phyloP scores from a whole-genome alignment of 1,140 invertebrate species.

The Drosophila fuyamai region DNA sequence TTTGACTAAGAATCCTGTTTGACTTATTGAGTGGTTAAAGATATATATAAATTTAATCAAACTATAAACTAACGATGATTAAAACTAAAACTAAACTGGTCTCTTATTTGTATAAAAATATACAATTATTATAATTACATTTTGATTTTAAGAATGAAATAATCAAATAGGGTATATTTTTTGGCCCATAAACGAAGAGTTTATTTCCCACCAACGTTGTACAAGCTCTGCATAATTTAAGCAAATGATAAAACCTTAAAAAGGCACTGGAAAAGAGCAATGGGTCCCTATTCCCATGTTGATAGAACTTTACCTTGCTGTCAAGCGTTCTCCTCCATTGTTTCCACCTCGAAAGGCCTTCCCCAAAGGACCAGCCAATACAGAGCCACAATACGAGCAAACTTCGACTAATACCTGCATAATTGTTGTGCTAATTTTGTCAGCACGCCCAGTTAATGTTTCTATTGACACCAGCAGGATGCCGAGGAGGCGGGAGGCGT shows the following conservation, averaged over 20 bases:
- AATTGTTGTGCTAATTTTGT: conserved; percentile 80
- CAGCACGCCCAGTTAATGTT: conserved; percentile 80
- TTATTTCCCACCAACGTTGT: conserved; percentile 8
- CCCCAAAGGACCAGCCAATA: conserved; percentile 31
- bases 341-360: background rate
- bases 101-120: no score
- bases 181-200: background rate
- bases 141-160: no score
- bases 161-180: no score
- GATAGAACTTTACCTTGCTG: conserved; percentile 10
- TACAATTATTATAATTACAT: no score
- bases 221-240: conserved; percentile 11
- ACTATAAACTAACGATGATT: no score
- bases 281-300: background rate
- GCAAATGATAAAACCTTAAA: conserved; percentile 10
- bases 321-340: conserved; percentile 1
- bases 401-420: conserved; percentile 74
- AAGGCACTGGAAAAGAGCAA: conserved; percentile 12
- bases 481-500: background rate
- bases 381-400: conserved; percentile 35
- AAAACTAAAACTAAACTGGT: no score
- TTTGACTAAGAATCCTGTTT: background rate
- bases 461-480: conserved; percentile 70
- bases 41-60: no score
- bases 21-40: no score